phyloP scores from a whole-genome alignment of 2,888 invertebrate species.

The Phoenoteleia sp. region DNA sequence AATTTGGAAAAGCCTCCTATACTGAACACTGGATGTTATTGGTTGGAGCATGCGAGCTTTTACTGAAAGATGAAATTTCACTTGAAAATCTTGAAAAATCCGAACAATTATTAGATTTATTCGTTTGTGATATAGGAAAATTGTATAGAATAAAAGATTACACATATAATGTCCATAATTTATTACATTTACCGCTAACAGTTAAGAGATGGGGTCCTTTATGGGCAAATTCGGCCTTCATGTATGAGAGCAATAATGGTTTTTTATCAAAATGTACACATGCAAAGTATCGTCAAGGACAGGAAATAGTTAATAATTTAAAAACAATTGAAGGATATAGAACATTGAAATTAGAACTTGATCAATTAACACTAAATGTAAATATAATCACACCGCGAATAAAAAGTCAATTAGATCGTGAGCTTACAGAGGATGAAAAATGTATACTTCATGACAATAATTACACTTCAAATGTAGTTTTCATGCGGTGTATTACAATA shows the following conservation, averaged over 20 bases:
- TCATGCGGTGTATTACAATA: constrained; percentile 9
- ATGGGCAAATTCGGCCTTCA: constrained; percentile 49
- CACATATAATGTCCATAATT: constrained; percentile 32
- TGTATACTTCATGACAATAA: not conserved
- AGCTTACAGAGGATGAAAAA: constrained; percentile 19
- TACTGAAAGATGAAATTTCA: constrained; percentile 36
- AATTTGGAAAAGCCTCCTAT: constrained; percentile 16
- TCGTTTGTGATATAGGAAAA: constrained; percentile 11
- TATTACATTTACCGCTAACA: constrained; percentile 27
- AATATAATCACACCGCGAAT: not conserved
- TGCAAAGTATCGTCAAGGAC: constrained; percentile 7
- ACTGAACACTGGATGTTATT: constrained; percentile 43
- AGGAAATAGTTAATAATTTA: constrained; percentile 42
- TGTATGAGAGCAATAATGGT: constrained; percentile 35
- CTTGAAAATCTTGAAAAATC: constrained; percentile 1
- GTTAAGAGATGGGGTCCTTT: constrained; percentile 48
- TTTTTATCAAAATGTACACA: constrained; percentile 44
- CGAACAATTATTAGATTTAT: constrained; percentile 6
- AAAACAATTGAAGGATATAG: constrained; percentile 31
- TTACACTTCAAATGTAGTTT: constrained; percentile 15
- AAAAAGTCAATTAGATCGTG: constrained; percentile 23
- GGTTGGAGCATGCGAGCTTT: constrained; percentile 8
- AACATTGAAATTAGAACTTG: constrained; percentile 24
- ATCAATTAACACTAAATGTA: not conserved
- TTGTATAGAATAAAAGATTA: constrained; percentile 21